Base-by-base conservation (phyloP, 2,113 vertebrate species). In the Cnemophilus loriae region DNA sequence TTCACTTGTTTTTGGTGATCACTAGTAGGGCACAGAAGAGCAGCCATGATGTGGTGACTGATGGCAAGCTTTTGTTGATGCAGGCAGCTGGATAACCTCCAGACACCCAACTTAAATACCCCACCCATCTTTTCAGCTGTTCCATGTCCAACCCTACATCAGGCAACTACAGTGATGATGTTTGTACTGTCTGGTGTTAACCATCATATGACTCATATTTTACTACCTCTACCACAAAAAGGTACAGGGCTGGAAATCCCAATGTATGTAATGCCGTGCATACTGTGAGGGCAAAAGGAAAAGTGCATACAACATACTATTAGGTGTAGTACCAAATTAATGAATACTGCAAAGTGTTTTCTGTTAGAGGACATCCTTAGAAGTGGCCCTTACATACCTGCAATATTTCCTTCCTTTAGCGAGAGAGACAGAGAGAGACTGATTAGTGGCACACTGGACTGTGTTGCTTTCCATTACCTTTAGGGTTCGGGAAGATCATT, bases 21-120 rank as follows among this genome's bases (percentile, higher is more conserved):
- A 49, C 11, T 19, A 53, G 32, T 46, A 49, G 56, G n/a, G 17
- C 20, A 49, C 46, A 49, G 41, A 77, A 69, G n/a, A 69, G 13
- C 22, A 79, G 60, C n/a, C 21, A 12, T 35, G 50, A 5, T 49
- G 5, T 17, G 20, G 16, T 78, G n/a, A 53, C 28, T 0, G 0
- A 14, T 53, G 30, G 8, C 22, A 78, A 22, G 13, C 5, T 93
- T 67, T 71, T 57, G 37, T 76, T 44, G 68, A n/a, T 88, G 39
- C 19, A 23, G 73, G 24, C 27, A 91, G 33, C 23, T 60, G 39
- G 11, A 32, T 61, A 65, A 50, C 26, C 30, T 69, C 30, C 53
- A 71, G 18, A 52, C 55, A 68, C 13, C 27, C 57, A 64, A 3
- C 9, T 49, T 18, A 44, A 70, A 60, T 52, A 56, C 7, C 30